Evolutionary conservation across 2,888 invertebrate genomes (phyloP).

Genomic region (Mylabris sibirica): DNA sequence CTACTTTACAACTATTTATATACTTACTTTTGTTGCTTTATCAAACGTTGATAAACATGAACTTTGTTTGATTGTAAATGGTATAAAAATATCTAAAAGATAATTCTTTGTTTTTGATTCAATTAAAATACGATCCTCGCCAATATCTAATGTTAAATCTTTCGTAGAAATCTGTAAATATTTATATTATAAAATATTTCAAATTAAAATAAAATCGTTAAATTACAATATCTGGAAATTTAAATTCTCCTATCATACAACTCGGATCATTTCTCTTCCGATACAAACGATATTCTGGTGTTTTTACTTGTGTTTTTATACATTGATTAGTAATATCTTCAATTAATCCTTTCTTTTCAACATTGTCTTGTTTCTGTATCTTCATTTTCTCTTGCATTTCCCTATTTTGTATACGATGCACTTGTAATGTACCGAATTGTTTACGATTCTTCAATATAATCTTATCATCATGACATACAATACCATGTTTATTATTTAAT

Average conservation of each 20-base stretch:
- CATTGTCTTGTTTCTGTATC: slow-evolving; percentile 39
- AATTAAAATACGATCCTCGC: slow-evolving; percentile 78
- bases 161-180: slow-evolving; percentile 65
- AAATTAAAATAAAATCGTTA: neutral
- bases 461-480: slow-evolving; percentile 72
- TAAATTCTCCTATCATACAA: slow-evolving; percentile 70
- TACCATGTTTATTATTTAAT: slow-evolving; percentile 78
- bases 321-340: slow-evolving; percentile 54
- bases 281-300: slow-evolving; percentile 68
- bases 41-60: slow-evolving; percentile 64
- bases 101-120: slow-evolving; percentile 69
- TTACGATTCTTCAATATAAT: slow-evolving; percentile 77
- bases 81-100: slow-evolving; percentile 74
- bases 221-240: slow-evolving; percentile 68
- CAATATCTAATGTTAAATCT: slow-evolving; percentile 73
- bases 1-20: neutral
- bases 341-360: slow-evolving; percentile 46
- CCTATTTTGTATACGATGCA: slow-evolving; percentile 77
- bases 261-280: slow-evolving; percentile 66
- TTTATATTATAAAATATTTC: slow-evolving; percentile 5
- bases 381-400: slow-evolving; percentile 65
- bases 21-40: slow-evolving; percentile 54
- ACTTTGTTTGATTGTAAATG: slow-evolving; percentile 70
- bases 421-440: slow-evolving; percentile 75
- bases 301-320: slow-evolving; percentile 37